A percentile compares a stretch with the other conserved stretches of the same genome.
phyloP scores from a whole-genome alignment of 64 coral and sea anemone genomes.

The Porites australiensis region DNA sequence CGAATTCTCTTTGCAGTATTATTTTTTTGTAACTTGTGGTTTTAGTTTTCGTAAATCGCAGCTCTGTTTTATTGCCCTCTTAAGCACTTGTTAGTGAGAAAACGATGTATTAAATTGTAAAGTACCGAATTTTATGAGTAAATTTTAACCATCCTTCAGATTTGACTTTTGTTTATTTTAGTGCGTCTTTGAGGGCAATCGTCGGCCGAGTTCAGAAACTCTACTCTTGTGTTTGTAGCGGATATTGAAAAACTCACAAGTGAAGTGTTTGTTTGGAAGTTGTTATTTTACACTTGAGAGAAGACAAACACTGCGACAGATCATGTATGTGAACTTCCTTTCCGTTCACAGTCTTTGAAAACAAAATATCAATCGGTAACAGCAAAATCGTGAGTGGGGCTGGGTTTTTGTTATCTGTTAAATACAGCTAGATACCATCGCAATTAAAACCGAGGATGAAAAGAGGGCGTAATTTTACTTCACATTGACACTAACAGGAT shows the following conservation, averaged over 20 bases:
- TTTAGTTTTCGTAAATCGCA: background rate
- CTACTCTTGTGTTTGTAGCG: background rate
- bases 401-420: background rate
- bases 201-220: background rate
- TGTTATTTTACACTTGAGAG: background rate
- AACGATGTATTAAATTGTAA: constrained; percentile 45
- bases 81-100: background rate
- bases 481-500: background rate
- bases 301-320: constrained; percentile 58
- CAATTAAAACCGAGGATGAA: constrained; percentile 1
- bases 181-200: background rate
- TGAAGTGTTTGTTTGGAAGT: constrained; percentile 58
- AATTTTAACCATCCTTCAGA: constrained; percentile 25
- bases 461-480: constrained; percentile 10
- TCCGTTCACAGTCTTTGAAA: background rate
- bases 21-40: background rate
- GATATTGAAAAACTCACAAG: constrained; percentile 41
- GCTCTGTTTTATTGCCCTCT: background rate
- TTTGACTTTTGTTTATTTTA: background rate
- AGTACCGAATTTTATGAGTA: constrained; percentile 53
- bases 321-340: background rate
- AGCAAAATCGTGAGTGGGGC: background rate
- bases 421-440: background rate
- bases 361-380: background rate
- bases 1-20: background rate